phyloP scores from a whole-genome alignment of 2,888 invertebrate genomes.

The Barypeithes pellucidus region DNA sequence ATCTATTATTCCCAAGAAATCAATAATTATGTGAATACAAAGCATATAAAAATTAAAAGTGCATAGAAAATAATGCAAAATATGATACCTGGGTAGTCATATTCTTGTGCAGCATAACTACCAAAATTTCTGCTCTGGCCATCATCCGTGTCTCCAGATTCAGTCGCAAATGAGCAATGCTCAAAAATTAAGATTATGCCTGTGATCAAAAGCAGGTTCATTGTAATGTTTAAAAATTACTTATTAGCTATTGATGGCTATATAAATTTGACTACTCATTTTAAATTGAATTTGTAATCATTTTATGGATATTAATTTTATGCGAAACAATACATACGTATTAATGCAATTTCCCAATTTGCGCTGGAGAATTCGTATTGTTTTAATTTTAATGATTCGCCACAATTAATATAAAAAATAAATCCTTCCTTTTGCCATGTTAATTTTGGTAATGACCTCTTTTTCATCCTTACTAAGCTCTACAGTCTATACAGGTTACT shows the following conservation, averaged over 20 bases:
- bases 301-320: conserved; percentile 15
- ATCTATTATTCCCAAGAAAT: no score
- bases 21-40: no score
- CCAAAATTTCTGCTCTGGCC: background rate
- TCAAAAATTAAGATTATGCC: background rate
- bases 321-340: background rate
- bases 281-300: background rate
- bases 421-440: no score
- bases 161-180: background rate
- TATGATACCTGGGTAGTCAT: no score
- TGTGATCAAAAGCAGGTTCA: background rate
- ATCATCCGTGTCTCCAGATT: background rate
- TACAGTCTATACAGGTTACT: no score
- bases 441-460: no score
- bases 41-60: no score
- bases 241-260: background rate
- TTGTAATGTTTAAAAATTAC: background rate
- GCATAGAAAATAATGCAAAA: no score
- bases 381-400: conserved; percentile 16
- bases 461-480: no score
- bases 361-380: background rate
- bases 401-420: no score
- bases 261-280: background rate
- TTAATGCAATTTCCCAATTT: conserved; percentile 7
- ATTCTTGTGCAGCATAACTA: no score